phyloP scores from a whole-genome alignment of 1,140 invertebrate species.

The Pogonognathellus flavescens region DNA sequence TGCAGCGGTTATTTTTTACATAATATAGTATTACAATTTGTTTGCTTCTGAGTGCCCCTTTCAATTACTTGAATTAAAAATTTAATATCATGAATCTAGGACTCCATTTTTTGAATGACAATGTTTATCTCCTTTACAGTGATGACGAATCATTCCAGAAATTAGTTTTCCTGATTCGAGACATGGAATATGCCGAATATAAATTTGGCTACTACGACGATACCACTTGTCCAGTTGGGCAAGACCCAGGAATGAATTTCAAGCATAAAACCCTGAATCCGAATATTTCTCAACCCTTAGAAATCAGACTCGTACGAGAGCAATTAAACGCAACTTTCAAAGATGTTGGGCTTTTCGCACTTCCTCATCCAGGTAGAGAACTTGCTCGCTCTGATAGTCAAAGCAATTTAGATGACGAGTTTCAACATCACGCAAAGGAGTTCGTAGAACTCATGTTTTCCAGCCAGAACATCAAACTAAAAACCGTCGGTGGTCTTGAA shows the following conservation, averaged over 20 bases:
- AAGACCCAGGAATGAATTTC: not conserved
- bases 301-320: not conserved
- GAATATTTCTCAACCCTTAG: not conserved
- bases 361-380: not conserved
- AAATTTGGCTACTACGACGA: slow-evolving; percentile 12
- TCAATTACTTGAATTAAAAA: too few relatives aligned
- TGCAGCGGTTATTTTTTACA: too few relatives aligned
- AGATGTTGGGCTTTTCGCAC: not conserved
- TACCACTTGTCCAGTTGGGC: too few relatives aligned
- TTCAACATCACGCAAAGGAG: not conserved
- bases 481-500: slow-evolving; percentile 1
- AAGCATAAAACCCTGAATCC: not conserved
- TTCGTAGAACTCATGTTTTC: not conserved
- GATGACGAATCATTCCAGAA: slow-evolving; percentile 27
- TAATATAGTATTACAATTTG: too few relatives aligned
- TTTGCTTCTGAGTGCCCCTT: too few relatives aligned
- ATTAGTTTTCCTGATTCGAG: slow-evolving; percentile 13
- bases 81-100: too few relatives aligned
- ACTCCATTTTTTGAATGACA: too few relatives aligned
- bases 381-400: not conserved
- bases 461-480: not conserved
- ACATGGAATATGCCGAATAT: slow-evolving; percentile 6
- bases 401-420: not conserved
- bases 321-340: not conserved
- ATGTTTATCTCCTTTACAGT: too few relatives aligned